Evolutionary conservation across 53 echinoderm and acorn worm genomes (phyloP), one percentile per base, ranked within the genome.

Genomic region (Crossaster papposus): DNA sequence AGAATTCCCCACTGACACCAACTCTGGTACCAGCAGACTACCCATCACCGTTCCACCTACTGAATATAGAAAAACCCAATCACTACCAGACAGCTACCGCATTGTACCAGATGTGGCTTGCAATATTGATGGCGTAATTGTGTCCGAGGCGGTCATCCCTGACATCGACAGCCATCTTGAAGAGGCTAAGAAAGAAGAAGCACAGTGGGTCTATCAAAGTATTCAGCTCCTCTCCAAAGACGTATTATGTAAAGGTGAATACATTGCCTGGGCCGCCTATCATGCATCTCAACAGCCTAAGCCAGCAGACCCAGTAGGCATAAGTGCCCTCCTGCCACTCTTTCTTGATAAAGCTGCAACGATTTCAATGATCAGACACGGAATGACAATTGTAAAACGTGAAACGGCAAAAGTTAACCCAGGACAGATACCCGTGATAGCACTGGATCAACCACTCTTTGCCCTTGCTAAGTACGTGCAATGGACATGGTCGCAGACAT

Each of bases 391-490:
- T n/a, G 34, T 91, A 77, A 78, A 91, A 85, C 36, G 34, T 12
- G 52, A 71, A 51, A 81, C 81, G 12, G 30, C 44, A 51, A 32
- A 53, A 52, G 36, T 81, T 7, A 82, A 88, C 32, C 88, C 77
- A 54, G 58, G 77, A 4, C 88, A 88, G 38, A 78, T 75, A 14
- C 88, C 88, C 22, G 78, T 88, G 11, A 88, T 88, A 30, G 55
- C 88, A 31, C 52, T 22, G 55, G 88, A 91, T 55, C 91, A 91
- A 36, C 82, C 81, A 53, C 52, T 90, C 58, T 90, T 54, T 34
- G 54, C 90, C 44, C 23, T 79, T 10, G 86, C 86, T 37, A 79
- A 86, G 36, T 68, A 77, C 9, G 54, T 88, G 32, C 78, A 86
- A 22, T 70, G 71, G 72, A 23, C 22, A 26, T 79, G 78, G 65